Base-by-base conservation (phyloP, 2,888 invertebrate genomes). In the Amaurobius ferox region DNA sequence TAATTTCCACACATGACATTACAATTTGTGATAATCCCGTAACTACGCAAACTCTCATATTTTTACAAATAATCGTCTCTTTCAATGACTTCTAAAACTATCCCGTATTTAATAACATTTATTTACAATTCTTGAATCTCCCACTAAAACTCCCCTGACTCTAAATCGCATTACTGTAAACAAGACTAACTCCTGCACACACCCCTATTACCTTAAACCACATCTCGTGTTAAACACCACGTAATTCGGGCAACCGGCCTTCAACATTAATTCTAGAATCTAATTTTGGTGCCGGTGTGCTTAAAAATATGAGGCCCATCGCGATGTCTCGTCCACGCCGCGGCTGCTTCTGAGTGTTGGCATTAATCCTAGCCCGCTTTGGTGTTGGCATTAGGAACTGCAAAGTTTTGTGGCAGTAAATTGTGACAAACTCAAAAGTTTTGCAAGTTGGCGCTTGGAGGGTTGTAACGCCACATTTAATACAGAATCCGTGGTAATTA, bases 401-500 rank as follows among this genome's bases (percentile, higher is more conserved):
- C 55, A 55, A 55, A 55, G 55, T 55, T 55, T n/a, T 19, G 55
- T 55, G 55, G 55, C 55, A 55, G 55, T 55, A 55, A 55, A 55
- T 55, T 55, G 55, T 16, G 55, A 55, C 55, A 11, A 55, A 55
- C 55, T 55, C 23, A 55, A 55, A n/a, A 55, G 23, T 55, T 55
- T 55, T 55, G 55, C 23, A 55, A 55, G 55, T 55, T 23, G 19
- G 55, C 55, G 23, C 23, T 23, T 23, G 23, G 55, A 55, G 55
- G 32, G 32, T 66, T 35, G 66, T 66, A 32, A 66, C 66, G 66
- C 19, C 66, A 23, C 66, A 66, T 66, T 66, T 66, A 66, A 35
- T 66, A 35, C 66, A 19, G 66, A 66, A 66, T 66, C 66, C 66
- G 66, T 19, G 19, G 66, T 66, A 66, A 66, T 66, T 66, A 66